Evolutionary conservation across 1,140 invertebrate genomes (phyloP), one percentile per base, ranked within the genome.

Genomic region (Araneus ventricosus): DNA sequence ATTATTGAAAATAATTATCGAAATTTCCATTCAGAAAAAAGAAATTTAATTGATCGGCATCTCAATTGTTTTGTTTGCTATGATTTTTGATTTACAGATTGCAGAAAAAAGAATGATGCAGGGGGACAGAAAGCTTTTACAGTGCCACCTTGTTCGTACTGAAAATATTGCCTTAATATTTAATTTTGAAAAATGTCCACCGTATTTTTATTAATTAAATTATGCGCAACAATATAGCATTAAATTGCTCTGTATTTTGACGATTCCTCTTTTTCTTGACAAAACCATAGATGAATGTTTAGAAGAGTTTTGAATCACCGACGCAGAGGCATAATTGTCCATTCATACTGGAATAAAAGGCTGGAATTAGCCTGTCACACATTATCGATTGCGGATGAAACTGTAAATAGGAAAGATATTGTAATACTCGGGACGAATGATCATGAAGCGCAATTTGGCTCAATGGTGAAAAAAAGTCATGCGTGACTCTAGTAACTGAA

Each of bases 401-500:
- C 85, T 63, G 84, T 63, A 63, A 87, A 87, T 87, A 87, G 59
- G 85, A 87, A 61, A 63, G 41, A 24, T 27, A 61, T 86, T 61
- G 30, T 34, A 61, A 24, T 27, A 17, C 27, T 52, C 34, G 34
- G 41, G 79, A 24, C 5, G 4, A 37, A 82, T n/a, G 24, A 45
- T 52, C 45, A 45, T 52, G 41, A 34, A n/a, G 52, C 45, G 5
- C 20, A 84, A 84, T 84, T 84, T 14, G 82, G 52, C 8, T 84
- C 70, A 75, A 75, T 17, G 70, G 24, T 88, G 5, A 27, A 45
- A 57, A 45, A 27, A 22, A 17, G 10, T 45, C 45, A 20, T 70
- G 87, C 87, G 87, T 88, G 87, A 88, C 61, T 45, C 37, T n/a
- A 27, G 59, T 63, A 59, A 67, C 59, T 86, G 84, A 86, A 86